Evolutionary conservation across 2,797 vertebrate species (phyloP).

Genomic region (Meda fulgida): DNA sequence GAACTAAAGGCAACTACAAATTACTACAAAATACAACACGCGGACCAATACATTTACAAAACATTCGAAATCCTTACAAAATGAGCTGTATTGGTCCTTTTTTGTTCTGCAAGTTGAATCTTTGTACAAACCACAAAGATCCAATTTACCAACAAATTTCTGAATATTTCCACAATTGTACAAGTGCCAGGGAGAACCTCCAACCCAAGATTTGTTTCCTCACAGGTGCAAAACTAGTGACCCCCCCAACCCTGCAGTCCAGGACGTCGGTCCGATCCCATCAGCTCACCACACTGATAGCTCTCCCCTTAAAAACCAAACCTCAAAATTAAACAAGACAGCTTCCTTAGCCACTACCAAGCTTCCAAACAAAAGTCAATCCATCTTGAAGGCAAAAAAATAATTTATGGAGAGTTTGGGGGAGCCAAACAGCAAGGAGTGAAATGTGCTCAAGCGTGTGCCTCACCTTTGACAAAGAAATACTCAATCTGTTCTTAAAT

Average conservation of each 20-base stretch:
- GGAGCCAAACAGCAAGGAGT: constrained; percentile 68
- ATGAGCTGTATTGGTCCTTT: constrained; percentile 95
- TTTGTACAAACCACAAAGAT: constrained; percentile 88
- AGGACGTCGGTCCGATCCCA: constrained; percentile 53
- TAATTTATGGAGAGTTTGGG: constrained; percentile 63
- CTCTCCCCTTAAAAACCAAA: constrained; percentile 67
- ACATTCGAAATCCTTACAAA: constrained; percentile 98
- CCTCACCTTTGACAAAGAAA: constrained; percentile 64
- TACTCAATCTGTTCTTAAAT: constrained; percentile 50
- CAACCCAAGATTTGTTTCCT: constrained; percentile 66
- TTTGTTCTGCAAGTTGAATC: constrained; percentile 90
- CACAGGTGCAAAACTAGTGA: constrained; percentile 71
- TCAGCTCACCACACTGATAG: constrained; percentile 66
- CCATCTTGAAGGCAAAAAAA: constrained; percentile 65
- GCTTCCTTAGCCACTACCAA: constrained; percentile 71
- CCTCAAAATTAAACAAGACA: constrained; percentile 62
- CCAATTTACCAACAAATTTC: constrained; percentile 74
- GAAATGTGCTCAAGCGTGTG: constrained; percentile 68
- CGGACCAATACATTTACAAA: constrained; percentile 98
- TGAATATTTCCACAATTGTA: constrained; percentile 85
- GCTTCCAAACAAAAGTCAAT: constrained; percentile 72
- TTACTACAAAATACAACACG: constrained; percentile 96
- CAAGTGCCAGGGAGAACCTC: constrained; percentile 83
- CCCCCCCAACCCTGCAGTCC: constrained; percentile 64
- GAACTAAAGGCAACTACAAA: constrained; percentile 96